These are phyloP conservation scores for Scaptomyza parva DNA, from an alignment of 2,888 invertebrate species.

Conservation along the genomic window DNA sequence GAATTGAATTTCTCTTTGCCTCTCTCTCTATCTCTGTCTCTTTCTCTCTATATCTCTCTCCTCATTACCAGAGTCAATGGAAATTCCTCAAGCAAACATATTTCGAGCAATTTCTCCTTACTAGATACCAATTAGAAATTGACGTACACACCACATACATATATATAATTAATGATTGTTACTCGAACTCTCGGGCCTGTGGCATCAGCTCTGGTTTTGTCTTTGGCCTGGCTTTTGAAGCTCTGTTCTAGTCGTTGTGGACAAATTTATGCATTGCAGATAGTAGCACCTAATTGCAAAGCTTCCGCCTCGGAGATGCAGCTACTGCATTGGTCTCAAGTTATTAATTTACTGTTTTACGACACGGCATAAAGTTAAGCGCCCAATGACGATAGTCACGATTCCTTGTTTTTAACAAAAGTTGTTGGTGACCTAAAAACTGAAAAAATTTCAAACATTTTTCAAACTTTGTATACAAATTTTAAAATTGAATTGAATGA, in stretches of 20 bases:
- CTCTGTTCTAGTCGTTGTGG: slow-evolving; percentile 6
- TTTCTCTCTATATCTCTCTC: slow-evolving; percentile 5
- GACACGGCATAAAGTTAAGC: not conserved
- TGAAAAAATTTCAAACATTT: too few relatives aligned
- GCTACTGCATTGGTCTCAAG: slow-evolving; percentile 29
- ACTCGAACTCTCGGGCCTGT: slow-evolving; percentile 27
- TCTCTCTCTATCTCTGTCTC: slow-evolving; percentile 10
- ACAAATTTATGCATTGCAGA: slow-evolving; percentile 74
- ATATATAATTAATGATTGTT: slow-evolving; percentile 70
- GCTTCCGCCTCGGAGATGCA: not conserved
- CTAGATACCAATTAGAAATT: slow-evolving; percentile 37
- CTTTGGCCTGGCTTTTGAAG: slow-evolving; percentile 7
- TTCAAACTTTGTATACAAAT: too few relatives aligned
- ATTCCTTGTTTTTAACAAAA: too few relatives aligned
- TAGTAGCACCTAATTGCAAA: slow-evolving; percentile 44
- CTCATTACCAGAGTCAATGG: slow-evolving; percentile 23
- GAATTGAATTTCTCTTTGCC: slow-evolving; percentile 3
- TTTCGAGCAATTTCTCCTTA: slow-evolving; percentile 25
- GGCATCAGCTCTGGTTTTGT: slow-evolving; percentile 23
- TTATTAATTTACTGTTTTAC: slow-evolving; percentile 61
- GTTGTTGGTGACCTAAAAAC: too few relatives aligned
- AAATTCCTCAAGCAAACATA: slow-evolving; percentile 37
- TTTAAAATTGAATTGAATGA: too few relatives aligned
- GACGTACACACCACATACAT: slow-evolving; percentile 51
- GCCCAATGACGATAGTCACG: not conserved